phyloP scores from a whole-genome alignment of 35 echinoderm and acorn worm genomes.

The Eucidaris tribuloides region DNA sequence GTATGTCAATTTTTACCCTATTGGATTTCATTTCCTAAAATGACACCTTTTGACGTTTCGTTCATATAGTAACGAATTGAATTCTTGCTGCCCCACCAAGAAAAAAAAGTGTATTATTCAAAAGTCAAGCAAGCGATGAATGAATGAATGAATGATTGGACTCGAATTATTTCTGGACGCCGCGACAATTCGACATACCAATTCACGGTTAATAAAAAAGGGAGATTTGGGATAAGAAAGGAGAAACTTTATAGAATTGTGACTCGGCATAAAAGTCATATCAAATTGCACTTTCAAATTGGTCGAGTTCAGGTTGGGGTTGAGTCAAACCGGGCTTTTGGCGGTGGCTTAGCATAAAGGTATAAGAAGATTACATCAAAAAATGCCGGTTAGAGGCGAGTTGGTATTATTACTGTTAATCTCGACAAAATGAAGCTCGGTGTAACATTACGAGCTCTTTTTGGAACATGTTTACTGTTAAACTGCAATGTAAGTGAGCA shows the following conservation, averaged over 20 bases:
- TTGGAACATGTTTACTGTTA: too few species aligned
- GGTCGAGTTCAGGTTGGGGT: too few species aligned
- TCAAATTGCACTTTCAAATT: not conserved
- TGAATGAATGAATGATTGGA: constrained; percentile 12
- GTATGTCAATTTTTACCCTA: not conserved
- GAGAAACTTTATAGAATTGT: not conserved
- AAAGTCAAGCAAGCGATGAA: not conserved
- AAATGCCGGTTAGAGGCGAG: too few species aligned
- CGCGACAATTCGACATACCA: constrained; percentile 26
- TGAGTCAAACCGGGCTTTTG: too few species aligned
- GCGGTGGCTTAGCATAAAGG: too few species aligned
- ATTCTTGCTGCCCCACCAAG: not conserved
- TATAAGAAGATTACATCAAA: too few species aligned
- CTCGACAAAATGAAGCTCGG: too few species aligned
- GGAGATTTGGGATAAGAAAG: not conserved
- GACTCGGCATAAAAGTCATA: not conserved
- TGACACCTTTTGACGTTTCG: not conserved
- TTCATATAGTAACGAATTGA: not conserved
- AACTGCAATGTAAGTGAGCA: too few species aligned
- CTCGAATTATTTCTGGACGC: not conserved
- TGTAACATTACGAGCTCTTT: too few species aligned
- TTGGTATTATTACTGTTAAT: too few species aligned
- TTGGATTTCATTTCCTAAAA: not conserved
- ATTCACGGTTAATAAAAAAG: constrained; percentile 11
- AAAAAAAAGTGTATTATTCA: not conserved